Percentiles rank a stretch among this genome's conserved stretches.
Conservation (phyloP, 2,113 vertebrate species). For the Perca fluviatilis region DNA sequence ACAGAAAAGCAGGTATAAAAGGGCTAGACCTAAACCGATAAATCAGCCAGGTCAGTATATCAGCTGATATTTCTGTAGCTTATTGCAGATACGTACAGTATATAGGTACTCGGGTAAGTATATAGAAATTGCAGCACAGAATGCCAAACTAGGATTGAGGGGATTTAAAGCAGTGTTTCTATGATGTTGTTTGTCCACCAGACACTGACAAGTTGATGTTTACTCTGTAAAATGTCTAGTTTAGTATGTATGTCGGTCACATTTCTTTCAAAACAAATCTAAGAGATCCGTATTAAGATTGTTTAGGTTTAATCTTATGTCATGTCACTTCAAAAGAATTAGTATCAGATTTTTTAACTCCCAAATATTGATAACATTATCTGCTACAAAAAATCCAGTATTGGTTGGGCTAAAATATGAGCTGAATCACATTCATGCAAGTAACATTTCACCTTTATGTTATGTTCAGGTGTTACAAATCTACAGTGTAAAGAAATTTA, state of each 20-base stretch:
- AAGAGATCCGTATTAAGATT: no score
- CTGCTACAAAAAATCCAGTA: no score
- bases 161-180: neutral
- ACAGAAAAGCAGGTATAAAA: no score
- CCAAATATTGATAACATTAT: no score
- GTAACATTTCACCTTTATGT: neutral
- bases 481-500: neutral
- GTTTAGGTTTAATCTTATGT: no score
- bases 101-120: no score
- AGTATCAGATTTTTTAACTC: no score
- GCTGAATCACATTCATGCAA: neutral
- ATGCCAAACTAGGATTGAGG: neutral
- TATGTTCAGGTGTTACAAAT: neutral
- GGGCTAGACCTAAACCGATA: no score
- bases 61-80: neutral
- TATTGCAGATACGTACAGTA: neutral
- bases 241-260: neutral
- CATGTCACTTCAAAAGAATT: no score
- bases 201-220: neutral
- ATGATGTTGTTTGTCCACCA: neutral
- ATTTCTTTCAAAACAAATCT: no score
- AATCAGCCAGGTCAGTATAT: neutral
- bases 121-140: no score
- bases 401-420: neutral
- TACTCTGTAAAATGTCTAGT: neutral